Conservation (phyloP, 2,113 vertebrate genomes). For the Sturnira hondurensis region DNA sequence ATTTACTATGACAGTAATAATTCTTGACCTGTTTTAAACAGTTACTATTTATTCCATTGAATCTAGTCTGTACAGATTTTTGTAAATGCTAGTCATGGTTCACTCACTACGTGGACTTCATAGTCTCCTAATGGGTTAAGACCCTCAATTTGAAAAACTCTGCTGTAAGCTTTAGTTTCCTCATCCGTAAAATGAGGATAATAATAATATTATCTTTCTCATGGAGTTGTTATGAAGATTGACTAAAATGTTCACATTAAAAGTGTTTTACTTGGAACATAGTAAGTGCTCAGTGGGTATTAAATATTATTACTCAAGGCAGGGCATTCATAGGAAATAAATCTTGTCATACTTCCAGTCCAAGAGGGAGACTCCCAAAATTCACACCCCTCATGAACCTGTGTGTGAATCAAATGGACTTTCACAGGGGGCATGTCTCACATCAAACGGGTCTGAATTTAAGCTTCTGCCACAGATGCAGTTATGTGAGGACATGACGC, state of each 20-base stretch:
- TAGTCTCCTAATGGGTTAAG: neutral
- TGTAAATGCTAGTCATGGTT: neutral
- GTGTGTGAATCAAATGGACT: neutral
- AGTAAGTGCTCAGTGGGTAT: neutral
- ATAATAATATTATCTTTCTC: conserved; percentile 1
- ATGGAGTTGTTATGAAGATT: neutral
- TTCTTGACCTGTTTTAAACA: neutral
- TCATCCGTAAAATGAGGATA: neutral
- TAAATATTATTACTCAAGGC: neutral
- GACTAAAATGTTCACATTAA: neutral
- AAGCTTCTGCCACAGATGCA: neutral
- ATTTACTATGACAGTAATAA: neutral
- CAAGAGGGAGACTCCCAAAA: neutral
- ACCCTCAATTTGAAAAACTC: neutral
- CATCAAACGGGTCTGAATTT: neutral
- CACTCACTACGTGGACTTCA: neutral
- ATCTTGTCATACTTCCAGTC: neutral
- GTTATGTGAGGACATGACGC: neutral
- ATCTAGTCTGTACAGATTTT: neutral
- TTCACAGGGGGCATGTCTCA: neutral
- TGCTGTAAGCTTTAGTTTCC: conserved; percentile 11
- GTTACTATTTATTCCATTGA: neutral
- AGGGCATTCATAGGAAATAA: neutral
- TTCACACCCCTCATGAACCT: neutral
- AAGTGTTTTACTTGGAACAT: neutral